Percentiles rank a stretch among this genome's conserved stretches.
phyloP scores from a whole-genome alignment of 1,140 invertebrate species.

The Rhyzopertha dominica region DNA sequence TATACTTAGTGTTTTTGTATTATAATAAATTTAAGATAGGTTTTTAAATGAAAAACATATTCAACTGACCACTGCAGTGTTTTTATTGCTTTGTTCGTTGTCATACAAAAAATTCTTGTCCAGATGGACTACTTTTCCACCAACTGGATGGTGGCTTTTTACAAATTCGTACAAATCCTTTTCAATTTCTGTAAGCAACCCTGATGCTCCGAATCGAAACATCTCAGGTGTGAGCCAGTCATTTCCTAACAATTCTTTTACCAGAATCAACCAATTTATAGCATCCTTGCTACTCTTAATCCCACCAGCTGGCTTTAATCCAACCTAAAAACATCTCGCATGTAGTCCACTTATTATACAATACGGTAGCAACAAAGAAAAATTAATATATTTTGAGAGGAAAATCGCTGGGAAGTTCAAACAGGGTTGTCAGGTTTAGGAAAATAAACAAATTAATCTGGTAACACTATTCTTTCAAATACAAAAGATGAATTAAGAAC shows the following conservation, averaged over 20 bases:
- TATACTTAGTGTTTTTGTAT: background rate
- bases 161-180: constrained; percentile 52
- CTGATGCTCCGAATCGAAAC: constrained; percentile 94
- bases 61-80: no score
- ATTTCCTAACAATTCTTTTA: constrained; percentile 80
- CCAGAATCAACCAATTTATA: constrained; percentile 78
- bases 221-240: constrained; percentile 79
- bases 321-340: constrained; percentile 72
- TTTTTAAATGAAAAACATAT: constrained; percentile 8
- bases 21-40: constrained; percentile 15
- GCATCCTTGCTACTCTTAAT: constrained; percentile 84
- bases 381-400: no score
- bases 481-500: no score
- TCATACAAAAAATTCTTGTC: no score
- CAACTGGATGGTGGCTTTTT: constrained; percentile 27
- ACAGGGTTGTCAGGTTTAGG: no score
- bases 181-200: constrained; percentile 76
- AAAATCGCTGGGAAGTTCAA: no score
- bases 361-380: no score
- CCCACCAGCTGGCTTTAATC: constrained; percentile 96
- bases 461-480: no score
- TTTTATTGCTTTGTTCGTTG: no score
- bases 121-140: no score
- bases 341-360: no score
- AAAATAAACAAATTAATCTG: no score